Evolutionary conservation across 2,888 invertebrate species (phyloP), one percentile per base, ranked within the genome.

Genomic region (Micoletzkya japonica): DNA sequence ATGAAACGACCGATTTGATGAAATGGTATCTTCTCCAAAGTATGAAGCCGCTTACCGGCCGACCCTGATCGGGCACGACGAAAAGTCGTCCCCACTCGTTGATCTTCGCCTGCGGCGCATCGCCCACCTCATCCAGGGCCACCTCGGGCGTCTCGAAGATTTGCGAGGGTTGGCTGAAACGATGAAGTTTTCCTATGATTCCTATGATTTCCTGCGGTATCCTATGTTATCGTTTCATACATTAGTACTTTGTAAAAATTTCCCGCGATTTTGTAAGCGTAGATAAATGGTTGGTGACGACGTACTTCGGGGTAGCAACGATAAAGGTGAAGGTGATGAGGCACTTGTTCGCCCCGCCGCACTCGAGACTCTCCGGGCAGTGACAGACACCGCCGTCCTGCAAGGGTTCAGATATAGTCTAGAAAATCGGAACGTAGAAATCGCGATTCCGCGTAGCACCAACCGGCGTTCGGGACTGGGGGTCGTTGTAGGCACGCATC

Each of bases 271-370:
- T 52, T 30, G 6, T 30, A 10, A 57, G 6, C 57, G 6, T 54
- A n/a, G 17, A 20, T 20, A 20, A n/a, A n/a, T 50, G 7, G 44
- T 20, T 37, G 10, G 20, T 44, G 44, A 44, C 44, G 20, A 44
- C 64, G 52, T 54, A 66, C 64, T 66, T 66, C 20, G 64, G 64
- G 44, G 54, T 54, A 37, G 54, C 36, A 20, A 66, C 64, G 37
- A 66, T 37, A 54, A 66, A 66, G n/a, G 64, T 66, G 54, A 66
- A 66, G 2, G 64, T 54, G 64, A 66, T 44, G 6, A 37, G 28
- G 37, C 64, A 66, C 54, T 37, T 37, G 28, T 52, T 54, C 20
- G 52, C 64, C 26, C 34, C 44, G 26, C 44, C 44, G 37, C 64
- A 66, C 4, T 37, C 39, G 0, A 54, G 28, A n/a, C 28, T 28